Percentiles rank a stretch among this genome's conserved stretches.
phyloP scores from a whole-genome alignment of 2,797 vertebrate species.

The Sebastes taczanowskii region DNA sequence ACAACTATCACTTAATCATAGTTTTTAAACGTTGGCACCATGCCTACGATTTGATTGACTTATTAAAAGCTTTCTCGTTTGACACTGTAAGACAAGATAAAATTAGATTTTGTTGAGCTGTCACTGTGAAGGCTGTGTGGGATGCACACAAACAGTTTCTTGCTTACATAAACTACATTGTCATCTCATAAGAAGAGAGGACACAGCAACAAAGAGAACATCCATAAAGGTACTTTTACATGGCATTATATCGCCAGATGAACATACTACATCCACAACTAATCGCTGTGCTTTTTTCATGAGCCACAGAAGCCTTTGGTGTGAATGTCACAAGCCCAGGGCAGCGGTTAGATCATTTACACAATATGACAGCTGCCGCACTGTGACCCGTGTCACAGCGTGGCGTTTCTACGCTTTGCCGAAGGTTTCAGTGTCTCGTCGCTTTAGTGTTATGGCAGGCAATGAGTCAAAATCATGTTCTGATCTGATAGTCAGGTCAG shows the following conservation, averaged over 20 bases:
- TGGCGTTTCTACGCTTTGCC: constrained; percentile 2
- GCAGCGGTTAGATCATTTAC: constrained; percentile 45
- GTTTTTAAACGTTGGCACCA: constrained; percentile 8
- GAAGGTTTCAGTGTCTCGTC: constrained; percentile 38
- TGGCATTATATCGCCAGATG: background rate
- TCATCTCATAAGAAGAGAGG: background rate
- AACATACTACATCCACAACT: background rate
- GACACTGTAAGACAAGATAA: constrained; percentile 15
- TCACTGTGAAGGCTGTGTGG: constrained; percentile 22
- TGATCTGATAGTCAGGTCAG: background rate
- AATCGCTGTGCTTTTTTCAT: background rate
- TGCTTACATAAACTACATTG: constrained; percentile 4
- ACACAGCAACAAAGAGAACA: background rate
- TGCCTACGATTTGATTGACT: constrained; percentile 34
- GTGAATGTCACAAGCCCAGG: constrained; percentile 52
- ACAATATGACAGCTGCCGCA: constrained; percentile 62
- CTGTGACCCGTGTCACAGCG: constrained; percentile 29
- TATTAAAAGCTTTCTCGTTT: constrained; percentile 19
- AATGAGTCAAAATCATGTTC: constrained; percentile 29
- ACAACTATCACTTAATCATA: constrained; percentile 31
- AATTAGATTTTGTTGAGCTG: constrained; percentile 34
- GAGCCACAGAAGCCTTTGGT: constrained; percentile 15
- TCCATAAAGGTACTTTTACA: background rate
- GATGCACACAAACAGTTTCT: constrained; percentile 22
- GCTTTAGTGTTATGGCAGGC: constrained; percentile 28